A percentile compares a stretch with the other conserved stretches of the same genome.
Evolutionary conservation across 2,113 vertebrate species (phyloP).

Genomic region (Cavia aperea): DNA sequence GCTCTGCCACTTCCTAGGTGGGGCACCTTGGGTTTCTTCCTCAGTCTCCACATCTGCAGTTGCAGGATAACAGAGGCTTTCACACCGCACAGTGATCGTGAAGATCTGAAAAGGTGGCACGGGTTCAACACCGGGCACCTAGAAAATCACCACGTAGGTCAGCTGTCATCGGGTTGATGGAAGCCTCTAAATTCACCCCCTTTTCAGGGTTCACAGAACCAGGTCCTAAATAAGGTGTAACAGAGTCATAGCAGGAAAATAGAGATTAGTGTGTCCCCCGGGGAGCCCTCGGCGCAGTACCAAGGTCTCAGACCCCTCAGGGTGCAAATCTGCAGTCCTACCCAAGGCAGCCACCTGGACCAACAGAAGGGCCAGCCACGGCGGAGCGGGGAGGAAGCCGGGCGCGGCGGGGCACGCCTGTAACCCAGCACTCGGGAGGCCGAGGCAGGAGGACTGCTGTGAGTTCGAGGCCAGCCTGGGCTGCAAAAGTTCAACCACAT

Average conservation of each 20-base stretch:
- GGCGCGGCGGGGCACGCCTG: background rate
- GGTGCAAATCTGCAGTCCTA: background rate
- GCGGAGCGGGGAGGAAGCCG: background rate
- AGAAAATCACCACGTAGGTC: background rate
- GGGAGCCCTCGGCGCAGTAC: background rate
- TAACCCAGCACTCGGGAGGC: background rate
- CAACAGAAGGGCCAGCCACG: background rate
- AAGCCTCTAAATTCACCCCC: background rate
- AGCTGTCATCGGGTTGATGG: too few relatives aligned
- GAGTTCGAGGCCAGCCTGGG: background rate
- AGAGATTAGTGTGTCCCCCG: too few relatives aligned
- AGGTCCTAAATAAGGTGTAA: background rate
- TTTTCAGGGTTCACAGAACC: background rate
- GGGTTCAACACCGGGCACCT: background rate
- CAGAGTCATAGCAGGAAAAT: background rate
- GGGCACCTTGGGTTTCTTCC: background rate
- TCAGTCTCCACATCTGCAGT: background rate
- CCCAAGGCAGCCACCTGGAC: background rate
- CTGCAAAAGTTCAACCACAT: background rate
- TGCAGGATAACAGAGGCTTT: too few relatives aligned
- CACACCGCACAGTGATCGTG: too few relatives aligned
- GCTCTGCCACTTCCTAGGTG: background rate
- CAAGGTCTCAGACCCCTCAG: background rate
- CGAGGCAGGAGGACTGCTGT: background rate
- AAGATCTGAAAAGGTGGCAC: background rate